A percentile compares a stretch with the other conserved stretches of the same genome.
These are phyloP conservation scores for Darevskia mixta DNA, from an alignment of 2,797 vertebrate species.

Conservation along the genomic window DNA sequence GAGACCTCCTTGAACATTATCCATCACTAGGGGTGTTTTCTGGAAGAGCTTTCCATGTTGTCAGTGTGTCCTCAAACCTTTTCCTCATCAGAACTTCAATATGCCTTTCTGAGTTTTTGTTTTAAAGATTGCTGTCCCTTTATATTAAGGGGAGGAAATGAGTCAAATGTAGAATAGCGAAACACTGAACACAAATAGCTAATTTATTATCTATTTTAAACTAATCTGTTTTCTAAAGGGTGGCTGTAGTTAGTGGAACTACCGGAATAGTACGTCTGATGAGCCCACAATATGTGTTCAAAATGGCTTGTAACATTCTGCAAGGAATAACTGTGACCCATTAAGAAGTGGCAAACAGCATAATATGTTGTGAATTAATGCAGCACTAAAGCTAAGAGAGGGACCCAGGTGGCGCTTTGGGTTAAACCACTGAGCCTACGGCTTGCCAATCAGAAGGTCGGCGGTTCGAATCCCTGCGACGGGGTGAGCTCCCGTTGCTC, in stretches of 20 bases:
- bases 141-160: slow-evolving; percentile 47
- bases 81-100: slow-evolving; percentile 62
- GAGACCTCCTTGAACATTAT: slow-evolving; percentile 70
- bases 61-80: slow-evolving; percentile 68
- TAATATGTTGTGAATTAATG: slow-evolving; percentile 40
- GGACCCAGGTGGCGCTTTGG: no score
- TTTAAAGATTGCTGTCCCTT: slow-evolving; percentile 45
- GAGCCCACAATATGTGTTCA: neutral
- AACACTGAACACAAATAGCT: neutral
- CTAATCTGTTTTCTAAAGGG: neutral
- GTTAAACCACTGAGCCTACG: no score
- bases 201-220: neutral
- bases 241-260: neutral
- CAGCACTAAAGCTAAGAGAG: slow-evolving; percentile 25
- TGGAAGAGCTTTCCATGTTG: slow-evolving; percentile 67
- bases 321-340: slow-evolving; percentile 62
- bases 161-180: slow-evolving; percentile 44
- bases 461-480: no score
- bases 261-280: neutral
- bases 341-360: slow-evolving; percentile 54
- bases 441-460: no score
- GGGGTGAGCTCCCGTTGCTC: no score
- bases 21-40: slow-evolving; percentile 70
- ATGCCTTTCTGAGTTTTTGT: slow-evolving; percentile 54
- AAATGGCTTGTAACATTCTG: neutral